A percentile compares a stretch with the other conserved stretches of the same genome.
phyloP scores from a whole-genome alignment of 2,797 vertebrate species.

The Oryzias sinensis region DNA sequence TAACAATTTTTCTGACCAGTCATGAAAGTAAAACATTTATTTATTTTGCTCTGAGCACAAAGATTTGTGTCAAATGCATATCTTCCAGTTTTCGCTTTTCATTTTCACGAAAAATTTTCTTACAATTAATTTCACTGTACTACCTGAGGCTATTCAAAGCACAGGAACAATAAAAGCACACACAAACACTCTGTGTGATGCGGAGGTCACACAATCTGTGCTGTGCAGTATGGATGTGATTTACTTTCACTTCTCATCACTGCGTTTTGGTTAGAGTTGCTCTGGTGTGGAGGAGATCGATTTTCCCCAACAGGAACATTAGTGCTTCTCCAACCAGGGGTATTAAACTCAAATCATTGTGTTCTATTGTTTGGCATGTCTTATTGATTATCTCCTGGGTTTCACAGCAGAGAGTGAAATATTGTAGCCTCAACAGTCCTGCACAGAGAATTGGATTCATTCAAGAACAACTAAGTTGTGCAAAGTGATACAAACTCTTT shows the following conservation, averaged over 20 bases:
- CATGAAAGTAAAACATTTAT: too few species aligned
- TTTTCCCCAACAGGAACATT: conserved; percentile 80
- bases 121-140: not conserved
- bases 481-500: conserved; percentile 57
- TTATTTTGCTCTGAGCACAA: too few species aligned
- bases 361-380: conserved; percentile 77
- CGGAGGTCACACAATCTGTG: conserved; percentile 6
- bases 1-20: too few species aligned
- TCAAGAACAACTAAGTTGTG: conserved; percentile 70
- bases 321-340: conserved; percentile 77
- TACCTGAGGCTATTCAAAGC: not conserved
- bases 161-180: not conserved
- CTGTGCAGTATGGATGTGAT: conserved; percentile 42
- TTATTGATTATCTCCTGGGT: conserved; percentile 84
- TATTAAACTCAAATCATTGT: conserved; percentile 84
- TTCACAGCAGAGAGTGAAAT: conserved; percentile 77
- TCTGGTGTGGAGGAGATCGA: conserved; percentile 70
- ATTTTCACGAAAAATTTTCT: too few species aligned
- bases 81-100: too few species aligned
- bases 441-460: conserved; percentile 60
- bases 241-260: conserved; percentile 49
- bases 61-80: too few species aligned
- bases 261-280: conserved; percentile 54
- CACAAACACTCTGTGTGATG: conserved; percentile 2
- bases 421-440: conserved; percentile 71